Conservation (phyloP, 2,113 vertebrate genomes). For the Dascyllus trimaculatus region DNA sequence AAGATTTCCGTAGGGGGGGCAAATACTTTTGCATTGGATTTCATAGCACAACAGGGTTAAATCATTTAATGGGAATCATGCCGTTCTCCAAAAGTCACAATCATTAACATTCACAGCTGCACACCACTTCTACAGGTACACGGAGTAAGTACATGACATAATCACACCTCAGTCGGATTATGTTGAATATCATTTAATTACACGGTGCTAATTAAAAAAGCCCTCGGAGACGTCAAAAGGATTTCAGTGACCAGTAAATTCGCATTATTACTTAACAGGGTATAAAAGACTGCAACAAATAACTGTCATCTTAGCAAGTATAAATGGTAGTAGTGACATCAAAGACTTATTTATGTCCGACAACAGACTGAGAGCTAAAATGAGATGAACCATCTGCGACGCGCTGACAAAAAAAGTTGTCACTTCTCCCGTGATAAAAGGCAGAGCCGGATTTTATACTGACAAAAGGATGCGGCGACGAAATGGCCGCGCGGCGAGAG, state of each 20-base stretch:
- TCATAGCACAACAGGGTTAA: too few species aligned
- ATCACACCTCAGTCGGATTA: neutral
- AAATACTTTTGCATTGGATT: too few species aligned
- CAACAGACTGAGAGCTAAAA: constrained; percentile 62
- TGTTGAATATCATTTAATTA: constrained; percentile 1
- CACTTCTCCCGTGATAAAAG: constrained; percentile 75
- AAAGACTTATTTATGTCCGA: constrained; percentile 72
- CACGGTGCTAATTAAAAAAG: constrained; percentile 18
- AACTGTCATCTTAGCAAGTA: constrained; percentile 57
- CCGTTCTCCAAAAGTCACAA: too few species aligned
- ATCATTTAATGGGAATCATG: too few species aligned
- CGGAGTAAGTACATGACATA: too few species aligned
- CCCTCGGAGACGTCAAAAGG: constrained; percentile 12
- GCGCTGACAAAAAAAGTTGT: constrained; percentile 69
- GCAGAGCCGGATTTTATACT: constrained; percentile 22
- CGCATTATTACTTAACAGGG: constrained; percentile 25
- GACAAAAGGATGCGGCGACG: constrained; percentile 52
- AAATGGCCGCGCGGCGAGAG: constrained; percentile 39
- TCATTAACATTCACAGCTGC: too few species aligned
- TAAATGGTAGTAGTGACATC: constrained; percentile 56
- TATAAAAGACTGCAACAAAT: constrained; percentile 22
- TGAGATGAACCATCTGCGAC: constrained; percentile 62
- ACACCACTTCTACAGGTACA: too few species aligned
- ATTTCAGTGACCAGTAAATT: constrained; percentile 34
- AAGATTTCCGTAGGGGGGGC: too few species aligned